These are phyloP conservation scores for Salvelinus sp. DNA, from an alignment of 2,113 vertebrate genomes.

Conservation along the genomic window DNA sequence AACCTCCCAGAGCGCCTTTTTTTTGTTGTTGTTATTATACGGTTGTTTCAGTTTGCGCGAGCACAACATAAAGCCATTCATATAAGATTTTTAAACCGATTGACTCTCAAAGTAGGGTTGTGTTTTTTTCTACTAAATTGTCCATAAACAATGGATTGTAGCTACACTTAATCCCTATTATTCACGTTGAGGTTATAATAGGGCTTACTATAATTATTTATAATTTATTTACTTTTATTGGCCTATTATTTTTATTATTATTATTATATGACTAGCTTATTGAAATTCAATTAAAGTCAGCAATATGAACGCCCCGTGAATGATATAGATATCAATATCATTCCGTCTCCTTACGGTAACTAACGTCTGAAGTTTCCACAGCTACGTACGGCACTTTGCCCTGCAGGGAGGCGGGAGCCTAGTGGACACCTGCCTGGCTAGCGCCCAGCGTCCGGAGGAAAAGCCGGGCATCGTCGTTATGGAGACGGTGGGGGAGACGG, in stretches of 20 bases:
- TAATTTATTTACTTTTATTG: neutral
- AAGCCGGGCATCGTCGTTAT: neutral
- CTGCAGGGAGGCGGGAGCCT: neutral
- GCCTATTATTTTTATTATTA: neutral
- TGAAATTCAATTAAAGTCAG: neutral
- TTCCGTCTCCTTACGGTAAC: neutral
- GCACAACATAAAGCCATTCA: constrained; percentile 37
- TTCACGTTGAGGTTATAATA: too few relatives aligned
- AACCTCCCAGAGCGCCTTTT: neutral
- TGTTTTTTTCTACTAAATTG: neutral
- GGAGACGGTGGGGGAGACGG: neutral
- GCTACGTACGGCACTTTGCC: neutral
- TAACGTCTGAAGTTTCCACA: neutral
- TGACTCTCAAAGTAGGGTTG: neutral
- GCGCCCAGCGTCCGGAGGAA: neutral
- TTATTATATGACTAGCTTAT: neutral
- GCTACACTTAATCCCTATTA: neutral
- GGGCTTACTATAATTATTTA: neutral
- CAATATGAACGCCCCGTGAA: too few relatives aligned
- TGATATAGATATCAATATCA: neutral
- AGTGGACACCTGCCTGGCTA: neutral
- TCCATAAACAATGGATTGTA: too few relatives aligned
- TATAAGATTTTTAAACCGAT: neutral
- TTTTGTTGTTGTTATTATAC: constrained; percentile 56
- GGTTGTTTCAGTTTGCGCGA: constrained; percentile 48